Evolutionary conservation across 2,113 vertebrate species (phyloP), one percentile per base, ranked within the genome.

Genomic region (Chamaetylas fuelleborni): DNA sequence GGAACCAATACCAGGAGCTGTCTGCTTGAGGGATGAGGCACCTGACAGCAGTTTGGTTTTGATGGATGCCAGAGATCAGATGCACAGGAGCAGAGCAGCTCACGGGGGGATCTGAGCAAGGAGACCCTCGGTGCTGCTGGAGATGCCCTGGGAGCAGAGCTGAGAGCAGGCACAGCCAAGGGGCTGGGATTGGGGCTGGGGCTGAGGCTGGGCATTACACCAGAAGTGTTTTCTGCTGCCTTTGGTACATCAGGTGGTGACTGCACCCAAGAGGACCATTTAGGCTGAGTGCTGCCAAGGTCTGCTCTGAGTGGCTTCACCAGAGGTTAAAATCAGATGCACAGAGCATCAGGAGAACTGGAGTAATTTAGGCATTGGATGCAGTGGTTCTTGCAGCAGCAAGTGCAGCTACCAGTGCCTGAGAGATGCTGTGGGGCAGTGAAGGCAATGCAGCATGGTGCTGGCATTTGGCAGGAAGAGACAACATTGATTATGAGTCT

Each of bases 221-320:
- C 40, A 53, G 40, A 45, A 71, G 33, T 6, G 29, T 58, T 62
- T 92, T 57, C 64, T 89, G 47, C 51, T 83, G 58, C 26, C 48
- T 88, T 57, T 1, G 2, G 17, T 24, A 26, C 6, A 5, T 29
- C 50, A 40, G 25, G 6, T 48, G 62, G 13, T 22, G 19, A 42
- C 22, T 2, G 28, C 8, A 47, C 14, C 14, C 2, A 2, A 43
- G 47, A 73, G 31, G 12, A 60, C 2, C 1, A 1, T 38, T 57
- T 36, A 43, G 50, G 14, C 26, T 72, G 25, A 11, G 31, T 70
- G 24, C 12, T 81, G n/a, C 57, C 28, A 19, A 48, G 22, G 45
- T 65, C 66, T 80, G 40, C 40, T 76, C 42, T 29, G 40, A 64
- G 19, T 3, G 47, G 26, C 13, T 80, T 14, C 8, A 31, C 45